These are phyloP conservation scores for Sylvicapra grimmia DNA, from an alignment of 2,113 vertebrate species.

Conservation along the genomic window DNA sequence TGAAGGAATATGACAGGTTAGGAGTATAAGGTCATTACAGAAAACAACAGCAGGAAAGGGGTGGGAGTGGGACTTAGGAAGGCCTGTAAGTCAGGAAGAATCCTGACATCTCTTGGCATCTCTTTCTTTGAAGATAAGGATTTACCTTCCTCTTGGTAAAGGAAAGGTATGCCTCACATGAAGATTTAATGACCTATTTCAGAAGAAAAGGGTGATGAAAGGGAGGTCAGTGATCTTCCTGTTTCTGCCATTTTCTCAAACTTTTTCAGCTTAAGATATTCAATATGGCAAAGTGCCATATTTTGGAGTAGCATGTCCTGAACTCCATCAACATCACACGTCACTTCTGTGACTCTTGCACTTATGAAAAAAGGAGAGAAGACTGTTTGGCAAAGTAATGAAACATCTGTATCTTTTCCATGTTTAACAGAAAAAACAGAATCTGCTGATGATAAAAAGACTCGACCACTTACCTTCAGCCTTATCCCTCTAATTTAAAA, in stretches of 20 bases:
- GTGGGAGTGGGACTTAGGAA: not conserved
- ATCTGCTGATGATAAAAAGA: no score
- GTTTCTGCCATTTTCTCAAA: not conserved
- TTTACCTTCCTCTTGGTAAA: not conserved
- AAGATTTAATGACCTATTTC: not conserved
- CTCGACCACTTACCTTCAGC: rapidly evolving
- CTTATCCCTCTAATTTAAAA: not conserved
- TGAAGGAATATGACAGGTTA: not conserved
- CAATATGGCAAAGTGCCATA: no score
- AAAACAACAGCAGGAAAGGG: not conserved
- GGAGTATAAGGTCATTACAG: not conserved
- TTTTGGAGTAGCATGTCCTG: not conserved
- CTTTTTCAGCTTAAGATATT: not conserved
- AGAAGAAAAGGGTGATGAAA: not conserved
- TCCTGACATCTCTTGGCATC: no score
- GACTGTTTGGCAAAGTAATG: not conserved
- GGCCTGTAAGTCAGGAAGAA: not conserved
- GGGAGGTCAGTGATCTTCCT: not conserved
- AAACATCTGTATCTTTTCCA: not conserved
- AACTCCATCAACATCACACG: not conserved
- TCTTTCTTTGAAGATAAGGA: not conserved
- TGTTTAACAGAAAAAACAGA: not conserved
- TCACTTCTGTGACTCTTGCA: not conserved
- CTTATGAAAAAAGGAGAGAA: not conserved
- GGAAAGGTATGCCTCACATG: not conserved